Evolutionary conservation across 1,140 invertebrate species (phyloP).

Genomic region (Ericerus pela): DNA sequence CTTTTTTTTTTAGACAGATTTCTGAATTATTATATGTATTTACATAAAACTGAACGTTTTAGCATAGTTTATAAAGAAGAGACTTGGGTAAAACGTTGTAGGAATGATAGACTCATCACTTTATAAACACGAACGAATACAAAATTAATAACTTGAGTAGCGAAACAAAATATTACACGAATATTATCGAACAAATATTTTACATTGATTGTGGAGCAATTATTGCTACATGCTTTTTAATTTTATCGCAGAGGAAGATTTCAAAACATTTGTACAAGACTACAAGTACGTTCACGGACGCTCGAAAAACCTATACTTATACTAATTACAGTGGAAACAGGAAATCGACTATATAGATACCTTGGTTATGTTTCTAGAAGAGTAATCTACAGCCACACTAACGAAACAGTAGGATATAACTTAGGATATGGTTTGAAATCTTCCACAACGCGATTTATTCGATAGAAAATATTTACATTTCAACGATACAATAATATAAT

Average conservation of each 20-base stretch:
- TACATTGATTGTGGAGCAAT: constrained; percentile 7
- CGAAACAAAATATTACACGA: background rate
- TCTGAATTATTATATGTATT: background rate
- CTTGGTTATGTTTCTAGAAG: background rate
- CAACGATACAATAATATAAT: too few species aligned
- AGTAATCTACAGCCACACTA: background rate
- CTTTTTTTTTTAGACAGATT: too few species aligned
- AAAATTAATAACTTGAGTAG: too few species aligned
- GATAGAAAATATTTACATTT: too few species aligned
- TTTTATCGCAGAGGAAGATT: background rate
- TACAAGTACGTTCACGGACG: background rate
- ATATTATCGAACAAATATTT: background rate
- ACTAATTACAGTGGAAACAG: background rate
- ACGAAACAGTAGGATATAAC: background rate
- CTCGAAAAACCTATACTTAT: background rate
- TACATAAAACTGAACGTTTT: background rate
- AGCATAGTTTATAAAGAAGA: background rate
- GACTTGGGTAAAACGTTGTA: background rate
- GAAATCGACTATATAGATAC: background rate
- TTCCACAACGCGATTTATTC: too few species aligned
- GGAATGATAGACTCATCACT: too few species aligned
- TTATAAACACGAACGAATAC: too few species aligned
- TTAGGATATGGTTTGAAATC: too few species aligned
- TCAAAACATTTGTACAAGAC: background rate
- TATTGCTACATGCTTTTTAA: background rate